phyloP scores from a whole-genome alignment of 2,797 vertebrate species.

The Artibeus jamaicensis region DNA sequence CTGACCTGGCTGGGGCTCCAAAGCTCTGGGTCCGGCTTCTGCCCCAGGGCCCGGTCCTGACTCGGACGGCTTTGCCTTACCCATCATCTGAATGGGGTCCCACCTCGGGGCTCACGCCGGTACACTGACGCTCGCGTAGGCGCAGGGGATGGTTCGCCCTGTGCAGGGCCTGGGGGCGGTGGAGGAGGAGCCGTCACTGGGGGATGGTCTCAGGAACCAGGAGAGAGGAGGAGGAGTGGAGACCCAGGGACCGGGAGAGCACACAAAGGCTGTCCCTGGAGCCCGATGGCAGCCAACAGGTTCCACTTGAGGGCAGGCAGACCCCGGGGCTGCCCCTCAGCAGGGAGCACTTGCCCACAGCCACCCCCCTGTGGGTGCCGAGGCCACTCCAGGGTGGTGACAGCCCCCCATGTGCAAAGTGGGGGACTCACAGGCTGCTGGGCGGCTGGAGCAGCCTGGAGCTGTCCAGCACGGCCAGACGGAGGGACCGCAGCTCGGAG shows the following conservation, averaged over 20 bases:
- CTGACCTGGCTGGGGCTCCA: background rate
- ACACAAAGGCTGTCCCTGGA: fast-evolving
- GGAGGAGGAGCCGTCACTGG: fast-evolving
- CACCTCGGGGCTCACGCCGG: background rate
- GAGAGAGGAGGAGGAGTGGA: background rate
- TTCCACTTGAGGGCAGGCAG: too few relatives aligned
- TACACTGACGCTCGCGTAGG: fast-evolving
- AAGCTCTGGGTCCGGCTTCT: background rate
- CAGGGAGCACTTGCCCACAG: too few relatives aligned
- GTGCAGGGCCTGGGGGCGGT: background rate
- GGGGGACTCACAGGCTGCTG: fast-evolving
- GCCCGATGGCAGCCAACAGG: too few relatives aligned
- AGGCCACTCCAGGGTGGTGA: fast-evolving
- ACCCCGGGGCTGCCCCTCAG: too few relatives aligned
- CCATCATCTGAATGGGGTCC: too few relatives aligned
- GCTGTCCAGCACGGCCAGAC: background rate
- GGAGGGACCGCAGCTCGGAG: fast-evolving
- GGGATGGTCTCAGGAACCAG: background rate
- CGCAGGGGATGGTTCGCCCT: fast-evolving
- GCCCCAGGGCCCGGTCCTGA: background rate
- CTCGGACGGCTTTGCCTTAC: background rate
- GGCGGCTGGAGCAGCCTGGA: fast-evolving
- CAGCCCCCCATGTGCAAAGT: fast-evolving
- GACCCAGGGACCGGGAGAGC: background rate
- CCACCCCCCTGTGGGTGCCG: too few relatives aligned